A percentile compares a stretch with the other conserved stretches of the same genome.
phyloP scores from a whole-genome alignment of 2,797 vertebrate genomes.

The Enteromius unitaeniatus region DNA sequence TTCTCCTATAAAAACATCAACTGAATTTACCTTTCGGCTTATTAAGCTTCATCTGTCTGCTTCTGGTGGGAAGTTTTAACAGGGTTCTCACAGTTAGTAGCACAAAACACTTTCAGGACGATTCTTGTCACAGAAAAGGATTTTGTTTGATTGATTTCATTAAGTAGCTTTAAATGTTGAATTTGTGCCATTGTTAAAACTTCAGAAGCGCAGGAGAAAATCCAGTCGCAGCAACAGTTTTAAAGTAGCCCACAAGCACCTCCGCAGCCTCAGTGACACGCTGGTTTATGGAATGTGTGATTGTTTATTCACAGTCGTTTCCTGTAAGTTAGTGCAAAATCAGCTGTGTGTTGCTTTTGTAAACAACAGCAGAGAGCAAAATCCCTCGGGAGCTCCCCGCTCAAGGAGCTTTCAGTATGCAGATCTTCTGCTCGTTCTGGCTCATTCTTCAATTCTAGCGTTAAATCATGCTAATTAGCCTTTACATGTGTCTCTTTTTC shows the following conservation, averaged over 20 bases:
- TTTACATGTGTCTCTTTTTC: neutral
- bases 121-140: neutral
- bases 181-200: neutral
- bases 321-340: constrained; percentile 16
- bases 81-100: neutral
- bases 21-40: neutral
- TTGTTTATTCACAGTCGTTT: constrained; percentile 35
- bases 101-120: neutral
- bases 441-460: neutral
- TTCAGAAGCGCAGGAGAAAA: neutral
- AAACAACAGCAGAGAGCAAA: neutral
- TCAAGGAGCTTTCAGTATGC: neutral
- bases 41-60: neutral
- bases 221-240: neutral
- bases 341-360: constrained; percentile 17
- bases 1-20: constrained; percentile 10
- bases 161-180: too few relatives aligned
- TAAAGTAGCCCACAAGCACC: neutral
- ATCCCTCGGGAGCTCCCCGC: neutral
- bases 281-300: constrained; percentile 15
- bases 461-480: neutral
- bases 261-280: neutral
- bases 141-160: neutral
- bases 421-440: neutral
- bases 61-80: neutral